Conservation (phyloP, 2,797 vertebrate species). For the Dermochelys coriacea region DNA sequence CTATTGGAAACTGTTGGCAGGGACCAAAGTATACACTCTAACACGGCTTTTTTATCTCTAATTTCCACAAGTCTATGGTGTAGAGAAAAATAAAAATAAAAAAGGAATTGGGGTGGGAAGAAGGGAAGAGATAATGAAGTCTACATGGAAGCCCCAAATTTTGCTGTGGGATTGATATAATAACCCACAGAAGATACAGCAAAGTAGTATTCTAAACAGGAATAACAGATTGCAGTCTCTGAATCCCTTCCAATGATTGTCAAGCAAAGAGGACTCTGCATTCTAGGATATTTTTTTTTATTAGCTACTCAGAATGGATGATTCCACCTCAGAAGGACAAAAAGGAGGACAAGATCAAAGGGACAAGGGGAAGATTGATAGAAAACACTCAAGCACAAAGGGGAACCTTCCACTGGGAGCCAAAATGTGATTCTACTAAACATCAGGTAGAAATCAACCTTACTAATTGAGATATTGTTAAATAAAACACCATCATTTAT, state of each 20-base stretch:
- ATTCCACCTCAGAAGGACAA: background rate
- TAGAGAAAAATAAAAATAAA: background rate
- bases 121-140: background rate
- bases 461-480: background rate
- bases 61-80: background rate
- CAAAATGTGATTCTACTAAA: background rate
- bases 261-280: background rate
- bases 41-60: background rate
- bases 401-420: background rate
- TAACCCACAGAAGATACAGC: background rate
- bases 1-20: background rate
- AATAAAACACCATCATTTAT: background rate
- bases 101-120: background rate
- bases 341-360: background rate
- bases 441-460: background rate
- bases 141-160: background rate
- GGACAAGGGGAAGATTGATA: background rate
- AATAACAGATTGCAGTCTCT: background rate
- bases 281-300: background rate
- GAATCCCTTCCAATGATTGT: background rate
- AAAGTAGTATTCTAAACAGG: background rate
- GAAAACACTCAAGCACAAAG: background rate
- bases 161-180: background rate
- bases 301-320: background rate
- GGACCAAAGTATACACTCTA: background rate